Conservation (phyloP, 2,113 vertebrate genomes). For the Pteruthius melanotis region DNA sequence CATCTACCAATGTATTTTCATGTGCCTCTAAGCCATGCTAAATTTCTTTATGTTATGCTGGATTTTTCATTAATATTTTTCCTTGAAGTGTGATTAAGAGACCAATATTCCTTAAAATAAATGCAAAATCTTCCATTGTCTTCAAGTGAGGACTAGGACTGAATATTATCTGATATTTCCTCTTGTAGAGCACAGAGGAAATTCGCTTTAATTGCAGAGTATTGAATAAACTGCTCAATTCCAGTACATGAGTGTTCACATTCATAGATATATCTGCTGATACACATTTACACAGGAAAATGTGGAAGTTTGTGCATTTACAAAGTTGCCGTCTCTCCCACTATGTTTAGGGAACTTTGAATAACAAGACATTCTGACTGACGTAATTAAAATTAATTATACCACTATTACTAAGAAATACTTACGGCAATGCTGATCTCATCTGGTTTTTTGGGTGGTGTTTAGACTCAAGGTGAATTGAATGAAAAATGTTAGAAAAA, state of each 20-base stretch:
- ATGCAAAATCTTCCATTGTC: neutral
- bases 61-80: neutral
- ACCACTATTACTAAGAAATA: neutral
- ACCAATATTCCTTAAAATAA: neutral
- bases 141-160: neutral
- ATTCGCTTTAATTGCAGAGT: neutral
- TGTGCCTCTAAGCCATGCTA: neutral
- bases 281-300: neutral
- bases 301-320: neutral
- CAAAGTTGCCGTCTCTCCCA: neutral
- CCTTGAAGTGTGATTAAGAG: neutral
- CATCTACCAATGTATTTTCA: neutral
- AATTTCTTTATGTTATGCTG: neutral
- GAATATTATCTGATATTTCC: neutral
- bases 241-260: neutral
- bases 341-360: neutral
- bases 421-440: neutral
- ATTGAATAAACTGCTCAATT: neutral
- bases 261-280: neutral
- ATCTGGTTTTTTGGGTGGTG: neutral
- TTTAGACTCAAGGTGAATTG: neutral
- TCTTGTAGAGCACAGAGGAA: neutral
- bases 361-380: neutral
- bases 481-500: neutral
- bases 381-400: neutral